These are phyloP conservation scores for Isoperla grammatica DNA, from an alignment of 2,888 invertebrate species.

Conservation along the genomic window DNA sequence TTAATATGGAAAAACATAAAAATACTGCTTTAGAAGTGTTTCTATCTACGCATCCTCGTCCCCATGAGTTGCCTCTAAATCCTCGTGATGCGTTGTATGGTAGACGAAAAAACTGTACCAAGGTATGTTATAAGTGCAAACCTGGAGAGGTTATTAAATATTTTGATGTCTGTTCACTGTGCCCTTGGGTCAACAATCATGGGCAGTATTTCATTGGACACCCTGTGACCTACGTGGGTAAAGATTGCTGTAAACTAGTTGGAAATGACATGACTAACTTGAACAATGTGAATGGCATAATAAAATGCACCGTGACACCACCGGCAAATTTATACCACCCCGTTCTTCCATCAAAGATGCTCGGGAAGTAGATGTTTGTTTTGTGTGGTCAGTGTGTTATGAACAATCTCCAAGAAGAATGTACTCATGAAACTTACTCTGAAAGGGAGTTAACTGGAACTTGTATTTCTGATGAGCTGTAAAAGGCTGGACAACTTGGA, in stretches of 20 bases:
- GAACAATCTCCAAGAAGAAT: no score
- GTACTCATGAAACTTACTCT: no score
- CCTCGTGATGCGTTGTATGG: slow-evolving; percentile 35
- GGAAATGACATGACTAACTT: no score
- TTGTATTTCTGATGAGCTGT: slow-evolving; percentile 39
- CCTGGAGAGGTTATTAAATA: slow-evolving; percentile 34
- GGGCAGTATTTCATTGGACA: slow-evolving; percentile 36
- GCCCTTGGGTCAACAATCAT: slow-evolving; percentile 36
- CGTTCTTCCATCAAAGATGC: neutral
- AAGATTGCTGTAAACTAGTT: neutral
- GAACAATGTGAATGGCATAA: slow-evolving; percentile 31
- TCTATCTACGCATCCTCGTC: neutral
- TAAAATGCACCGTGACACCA: slow-evolving; percentile 34
- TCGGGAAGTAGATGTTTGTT: neutral
- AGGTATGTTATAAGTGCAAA: slow-evolving; percentile 30
- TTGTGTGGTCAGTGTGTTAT: neutral
- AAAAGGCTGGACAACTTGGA: slow-evolving; percentile 32
- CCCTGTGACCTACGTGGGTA: slow-evolving; percentile 30
- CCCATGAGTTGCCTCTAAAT: slow-evolving; percentile 9
- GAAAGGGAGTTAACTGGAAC: slow-evolving; percentile 35
- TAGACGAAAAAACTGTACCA: slow-evolving; percentile 34
- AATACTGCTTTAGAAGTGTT: neutral
- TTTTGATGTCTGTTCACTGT: slow-evolving; percentile 35
- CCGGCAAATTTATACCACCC: slow-evolving; percentile 25
- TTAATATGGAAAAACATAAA: no score